phyloP scores from a whole-genome alignment of 2,888 invertebrate genomes.

The Lacanobia wlatinum region DNA sequence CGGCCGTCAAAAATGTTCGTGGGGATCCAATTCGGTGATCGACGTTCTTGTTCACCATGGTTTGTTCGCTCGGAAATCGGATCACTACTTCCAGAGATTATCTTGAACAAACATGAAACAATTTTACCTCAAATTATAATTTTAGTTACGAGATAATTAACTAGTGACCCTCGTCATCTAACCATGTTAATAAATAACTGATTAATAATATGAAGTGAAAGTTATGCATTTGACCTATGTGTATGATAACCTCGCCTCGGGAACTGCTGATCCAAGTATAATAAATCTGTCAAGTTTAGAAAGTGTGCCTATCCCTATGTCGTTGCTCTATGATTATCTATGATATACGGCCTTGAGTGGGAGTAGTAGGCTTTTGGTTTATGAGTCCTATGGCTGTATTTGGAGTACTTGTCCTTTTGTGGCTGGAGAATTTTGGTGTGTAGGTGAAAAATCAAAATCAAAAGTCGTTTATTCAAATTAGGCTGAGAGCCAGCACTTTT shows the following conservation, averaged over 20 bases:
- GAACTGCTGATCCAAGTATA: constrained; percentile 30
- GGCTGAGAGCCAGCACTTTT: too few relatives aligned
- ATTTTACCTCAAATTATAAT: not conserved
- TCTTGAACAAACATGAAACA: not conserved
- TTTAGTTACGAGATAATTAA: too few relatives aligned
- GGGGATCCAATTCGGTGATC: too few relatives aligned
- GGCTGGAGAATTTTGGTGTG: not conserved
- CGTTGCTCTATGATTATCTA: constrained; percentile 9
- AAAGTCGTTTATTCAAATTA: too few relatives aligned
- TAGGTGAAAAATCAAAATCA: too few relatives aligned
- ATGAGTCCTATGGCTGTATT: not conserved
- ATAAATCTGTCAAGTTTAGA: constrained; percentile 39
- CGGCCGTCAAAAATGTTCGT: too few relatives aligned
- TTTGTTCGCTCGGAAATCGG: too few relatives aligned
- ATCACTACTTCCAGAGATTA: not conserved
- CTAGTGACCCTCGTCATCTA: too few relatives aligned
- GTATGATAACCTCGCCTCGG: constrained; percentile 41
- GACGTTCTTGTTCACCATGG: too few relatives aligned
- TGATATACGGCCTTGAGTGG: constrained; percentile 1
- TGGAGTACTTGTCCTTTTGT: not conserved
- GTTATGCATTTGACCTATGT: constrained; percentile 35
- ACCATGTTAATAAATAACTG: too few relatives aligned
- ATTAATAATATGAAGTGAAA: constrained; percentile 35
- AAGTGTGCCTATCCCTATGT: constrained; percentile 26
- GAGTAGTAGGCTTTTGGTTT: not conserved